phyloP scores from a whole-genome alignment of 2,797 vertebrate species.

The Hippopotamyrus pictus region DNA sequence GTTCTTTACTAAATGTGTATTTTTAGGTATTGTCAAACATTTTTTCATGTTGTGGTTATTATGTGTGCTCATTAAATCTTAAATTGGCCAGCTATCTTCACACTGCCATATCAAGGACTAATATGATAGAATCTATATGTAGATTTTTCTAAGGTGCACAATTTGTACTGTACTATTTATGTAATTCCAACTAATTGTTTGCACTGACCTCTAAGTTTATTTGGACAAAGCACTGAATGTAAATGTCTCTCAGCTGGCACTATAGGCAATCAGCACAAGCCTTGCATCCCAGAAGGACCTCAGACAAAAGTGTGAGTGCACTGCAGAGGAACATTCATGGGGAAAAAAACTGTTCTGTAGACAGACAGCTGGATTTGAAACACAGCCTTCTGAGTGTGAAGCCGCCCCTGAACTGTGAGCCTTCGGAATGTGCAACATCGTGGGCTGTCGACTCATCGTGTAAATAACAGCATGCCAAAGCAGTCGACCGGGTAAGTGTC shows the following conservation, averaged over 20 bases:
- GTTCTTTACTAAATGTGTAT: neutral
- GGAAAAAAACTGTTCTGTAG: neutral
- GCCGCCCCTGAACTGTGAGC: neutral
- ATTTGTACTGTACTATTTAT: neutral
- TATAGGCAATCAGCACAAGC: neutral
- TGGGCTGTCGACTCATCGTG: neutral
- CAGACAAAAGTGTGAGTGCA: neutral
- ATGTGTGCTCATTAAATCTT: neutral
- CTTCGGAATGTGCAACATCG: neutral
- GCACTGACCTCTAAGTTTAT: neutral
- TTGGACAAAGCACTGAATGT: neutral
- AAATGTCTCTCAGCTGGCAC: neutral
- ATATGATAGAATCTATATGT: neutral
- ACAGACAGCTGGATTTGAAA: neutral
- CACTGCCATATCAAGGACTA: neutral
- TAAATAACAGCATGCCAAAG: neutral
- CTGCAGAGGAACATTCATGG: neutral
- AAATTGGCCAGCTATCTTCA: neutral
- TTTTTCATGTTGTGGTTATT: conserved; percentile 3
- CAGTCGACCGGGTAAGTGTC: neutral
- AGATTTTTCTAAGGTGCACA: neutral
- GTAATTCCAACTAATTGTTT: neutral
- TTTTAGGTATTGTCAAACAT: neutral
- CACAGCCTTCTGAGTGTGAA: neutral
- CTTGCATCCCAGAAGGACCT: neutral